Conservation (phyloP, 1,140 invertebrate genomes). For the Drosophila willistoni region DNA sequence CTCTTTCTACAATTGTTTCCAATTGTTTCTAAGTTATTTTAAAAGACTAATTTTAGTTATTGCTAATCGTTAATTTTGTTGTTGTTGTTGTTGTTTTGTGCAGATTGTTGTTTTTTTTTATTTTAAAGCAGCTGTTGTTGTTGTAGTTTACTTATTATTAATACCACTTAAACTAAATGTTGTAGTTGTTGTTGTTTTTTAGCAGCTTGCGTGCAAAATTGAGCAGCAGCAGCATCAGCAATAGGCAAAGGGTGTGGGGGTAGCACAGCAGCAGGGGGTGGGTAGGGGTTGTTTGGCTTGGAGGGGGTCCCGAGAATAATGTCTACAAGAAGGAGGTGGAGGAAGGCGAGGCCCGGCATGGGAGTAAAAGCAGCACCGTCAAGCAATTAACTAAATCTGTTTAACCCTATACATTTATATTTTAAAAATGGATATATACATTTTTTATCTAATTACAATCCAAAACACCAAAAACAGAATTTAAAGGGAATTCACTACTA, state of each 20-base stretch:
- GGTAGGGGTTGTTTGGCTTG: neutral
- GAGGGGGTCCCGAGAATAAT: neutral
- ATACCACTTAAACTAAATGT: slow-evolving; percentile 46
- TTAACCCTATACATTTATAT: neutral
- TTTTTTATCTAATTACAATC: neutral
- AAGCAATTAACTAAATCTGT: neutral
- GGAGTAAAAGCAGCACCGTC: neutral
- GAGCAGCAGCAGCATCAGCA: slow-evolving; percentile 27
- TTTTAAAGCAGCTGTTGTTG: slow-evolving; percentile 58
- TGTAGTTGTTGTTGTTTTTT: slow-evolving; percentile 36
- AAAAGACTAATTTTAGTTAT: slow-evolving; percentile 29
- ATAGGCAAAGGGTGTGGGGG: slow-evolving; percentile 19
- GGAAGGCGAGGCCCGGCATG: neutral
- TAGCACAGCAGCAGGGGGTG: neutral
- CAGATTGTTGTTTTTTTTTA: slow-evolving; percentile 18
- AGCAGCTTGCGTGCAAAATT: slow-evolving; percentile 15
- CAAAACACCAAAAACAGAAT: neutral
- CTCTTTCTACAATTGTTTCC: neutral
- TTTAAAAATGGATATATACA: neutral
- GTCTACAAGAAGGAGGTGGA: neutral
- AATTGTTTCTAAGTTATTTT: slow-evolving; percentile 13
- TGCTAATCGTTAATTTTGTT: slow-evolving; percentile 46
- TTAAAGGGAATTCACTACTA: neutral
- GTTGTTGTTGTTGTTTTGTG: slow-evolving; percentile 49
- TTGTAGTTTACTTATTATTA: slow-evolving; percentile 15